Evolutionary conservation across 2,888 invertebrate species (phyloP), one percentile per base, ranked within the genome.

Genomic region (Hipparchia semele): DNA sequence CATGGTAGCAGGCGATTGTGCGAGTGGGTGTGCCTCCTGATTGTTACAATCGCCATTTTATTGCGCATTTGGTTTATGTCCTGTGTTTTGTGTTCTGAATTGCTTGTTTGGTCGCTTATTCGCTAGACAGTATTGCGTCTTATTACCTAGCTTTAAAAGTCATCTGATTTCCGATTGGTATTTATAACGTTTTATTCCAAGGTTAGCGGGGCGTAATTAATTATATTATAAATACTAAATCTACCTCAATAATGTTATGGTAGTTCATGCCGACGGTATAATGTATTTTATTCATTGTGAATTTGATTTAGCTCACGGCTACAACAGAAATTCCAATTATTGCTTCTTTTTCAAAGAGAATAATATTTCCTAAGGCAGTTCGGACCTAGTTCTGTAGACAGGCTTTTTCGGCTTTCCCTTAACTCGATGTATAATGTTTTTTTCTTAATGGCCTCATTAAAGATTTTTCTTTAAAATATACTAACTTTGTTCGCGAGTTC

Each of bases 1-100:
- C 83, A 80, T 87, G 84, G 66, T 86, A 82, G 86, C 84, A 82
- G 83, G 82, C 79, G 86, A 89, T 87, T 87, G 87, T 86, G 77
- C 80, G 80, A 78, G 90, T 88, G 87, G 91, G 91, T 79, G 90
- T 88, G 89, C 79, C 86, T 82, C 79, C 80, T 82, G 86, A 87
- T 89, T 87, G 88, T 87, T 83, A 84, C 82, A 84, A 81, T 84
- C 82, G 82, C 80, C 77, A 77, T 81, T 80, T 82, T 88, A 88
- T 85, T 91, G 90, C 90, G 90, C 86, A 86, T 89, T 88, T 85
- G 81, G 81, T 79, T 82, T 75, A 81, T 83, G 81, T 81, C 75
- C 76, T 76, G 78, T 79, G 75, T 73, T 75, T 75, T 75, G 70
- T 76, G 60, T 61, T 58, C 54, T 68, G 46, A 68, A 56, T 51